Base-by-base conservation (phyloP, 2,888 invertebrate species). In the Drosophila kanekoi region DNA sequence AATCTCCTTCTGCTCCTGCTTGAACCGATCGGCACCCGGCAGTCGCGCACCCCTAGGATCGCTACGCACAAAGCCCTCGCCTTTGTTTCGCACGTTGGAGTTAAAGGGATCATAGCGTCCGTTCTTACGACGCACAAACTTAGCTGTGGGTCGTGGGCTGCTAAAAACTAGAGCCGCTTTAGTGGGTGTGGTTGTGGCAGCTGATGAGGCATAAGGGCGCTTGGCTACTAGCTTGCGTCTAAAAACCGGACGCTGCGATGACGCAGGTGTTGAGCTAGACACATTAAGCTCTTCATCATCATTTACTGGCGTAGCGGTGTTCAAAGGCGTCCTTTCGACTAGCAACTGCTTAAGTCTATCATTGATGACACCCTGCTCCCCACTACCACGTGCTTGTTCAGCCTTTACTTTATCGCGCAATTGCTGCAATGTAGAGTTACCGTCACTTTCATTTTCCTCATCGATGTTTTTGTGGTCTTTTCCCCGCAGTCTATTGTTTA, bases 211-310 rank as follows among this genome's bases (percentile, higher is more conserved):
- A 6, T 89, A 90, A 3, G 91, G 91, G 5, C 88, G 77, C 40
- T 85, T 89, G 13, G 81, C 90, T n/a, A 91, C 62, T 4, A 91
- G 61, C 11, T 90, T 89, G n/a, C 90, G 81, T 1, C 88, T 77
- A 54, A 84, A 85, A 10, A 83, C 80, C 1, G 87, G 85, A 16
- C 81, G 82, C 1, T 58, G 41, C 4, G 67, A 47, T 14, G 67
- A 54, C 0, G 69, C 35, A 2, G 43, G 53, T 1, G 62, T 20
- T 8, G 59, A 8, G 10, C 37, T 33, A 14, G 4, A 6, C 1
- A 28, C 4, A 2, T 62, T 56, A 28, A 8, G 28, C 5, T 56
- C 69, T 13, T 8, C 57, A 5, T 56, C 23, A 28, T 61, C 44
- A 16, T n/a, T 41, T 33, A 10, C 47, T 9, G 58, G 49, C 9